Evolutionary conservation across 1,140 invertebrate species (phyloP), one percentile per base, ranked within the genome.

Genomic region (Neodiprion lecontei): DNA sequence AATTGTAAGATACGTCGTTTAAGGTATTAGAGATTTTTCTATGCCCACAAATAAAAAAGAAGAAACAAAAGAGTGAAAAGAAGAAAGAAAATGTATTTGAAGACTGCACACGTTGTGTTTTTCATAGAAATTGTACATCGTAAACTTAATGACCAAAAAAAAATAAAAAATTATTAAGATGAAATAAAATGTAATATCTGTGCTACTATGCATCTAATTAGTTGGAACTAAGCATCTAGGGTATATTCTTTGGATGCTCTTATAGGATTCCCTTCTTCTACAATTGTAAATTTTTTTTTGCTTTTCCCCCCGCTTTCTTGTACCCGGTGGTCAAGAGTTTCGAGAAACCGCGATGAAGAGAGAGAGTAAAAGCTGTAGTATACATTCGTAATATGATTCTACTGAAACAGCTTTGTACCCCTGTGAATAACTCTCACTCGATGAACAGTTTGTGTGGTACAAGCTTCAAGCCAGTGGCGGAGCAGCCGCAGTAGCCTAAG

Each of bases 381-480:
- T 53, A 11, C 17, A 53, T 53, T 53, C n/a, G 50, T 53, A 53
- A 53, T 53, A 10, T 53, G 50, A 53, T 53, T 53, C 50, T 53
- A 53, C 50, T 53, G 50, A 53, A 53, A 53, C 50, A 53, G 17
- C 17, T 21, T n/a, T 11, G 17, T 21, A 14, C 50, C n/a, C n/a
- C n/a, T 53, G 50, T n/a, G 10, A 14, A 53, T 53, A 11, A 53
- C 50, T 53, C 50, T 53, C 50, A 53, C 50, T 53, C n/a, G 50
- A 1, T 53, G 50, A 53, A 53, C 50, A 53, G 50, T 53, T 53
- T 53, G 50, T 53, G 50, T 53, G 50, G 50, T 11, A 53, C 50
- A 53, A 53, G 50, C 50, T 53, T 53, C 50, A 53, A 53, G 50
- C 50, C 50, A 53, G 50, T 53, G 50, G 50, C 50, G 50, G 50